Evolutionary conservation across 2,113 vertebrate species (phyloP), one percentile per base, ranked within the genome.

Genomic region (zebrafish (Danio rerio)): DNA sequence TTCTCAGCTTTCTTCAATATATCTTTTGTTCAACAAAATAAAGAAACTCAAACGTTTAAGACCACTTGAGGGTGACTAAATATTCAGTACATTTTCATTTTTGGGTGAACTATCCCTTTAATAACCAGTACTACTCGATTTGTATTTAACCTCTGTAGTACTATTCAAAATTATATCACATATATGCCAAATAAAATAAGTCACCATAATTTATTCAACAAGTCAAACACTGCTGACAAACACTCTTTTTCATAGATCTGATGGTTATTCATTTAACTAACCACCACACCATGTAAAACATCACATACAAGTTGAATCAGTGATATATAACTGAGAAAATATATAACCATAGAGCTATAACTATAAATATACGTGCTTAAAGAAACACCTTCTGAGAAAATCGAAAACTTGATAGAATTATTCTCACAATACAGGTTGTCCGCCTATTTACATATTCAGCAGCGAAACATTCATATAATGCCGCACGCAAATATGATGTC

Each of bases 321-420:
- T 59, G 31, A 66, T 80, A 73, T 74, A 74, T 43, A 66, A n/a
- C 71, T n/a, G n/a, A 76, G 31, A 31, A 31, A 31, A 31, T 45
- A n/a, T 5, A 10, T 79, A 58, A 40, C 68, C 65, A 13, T 6
- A 73, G 58, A 47, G 15, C 16, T 13, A 31, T 31, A 31, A 31
- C 31, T 62, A 47, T 81, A 70, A 56, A 83, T 71, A 66, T 55
- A 56, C 66, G 53, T 69, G 53, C 56, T 72, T 58, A 40, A 40
- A 59, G 18, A 75, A 59, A 40, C 59, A n/a, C 47, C 56, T 72
- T 74, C 52, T 43, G 53, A 43, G 53, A 56, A 43, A 21, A 16
- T 7, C 13, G 42, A 47, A 43, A 47, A 45, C 40, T 61, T 45
- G 40, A 43, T 49, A 50, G 45, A 62, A 42, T 40, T 52, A 49